Conservation (phyloP, 2,888 invertebrate genomes). For the Cryptus armator region DNA sequence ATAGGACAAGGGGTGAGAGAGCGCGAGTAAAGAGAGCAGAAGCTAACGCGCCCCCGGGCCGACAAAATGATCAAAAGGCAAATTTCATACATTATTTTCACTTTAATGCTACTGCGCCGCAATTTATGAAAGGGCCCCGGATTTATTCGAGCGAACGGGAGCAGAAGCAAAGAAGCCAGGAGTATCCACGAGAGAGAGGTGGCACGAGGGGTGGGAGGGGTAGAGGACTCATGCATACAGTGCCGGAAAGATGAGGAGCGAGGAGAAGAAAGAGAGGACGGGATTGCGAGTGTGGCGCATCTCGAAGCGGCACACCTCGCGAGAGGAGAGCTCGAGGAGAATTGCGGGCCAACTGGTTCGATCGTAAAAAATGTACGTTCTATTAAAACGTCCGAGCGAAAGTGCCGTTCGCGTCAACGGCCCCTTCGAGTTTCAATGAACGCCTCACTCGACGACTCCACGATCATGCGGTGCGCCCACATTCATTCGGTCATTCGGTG, state of each 20-base stretch:
- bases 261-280: not conserved
- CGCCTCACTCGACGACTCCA: not conserved
- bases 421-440: conserved; percentile 65
- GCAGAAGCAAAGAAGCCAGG: conserved; percentile 67
- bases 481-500: no score
- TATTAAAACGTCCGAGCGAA: conserved; percentile 80
- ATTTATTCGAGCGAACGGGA: conserved; percentile 81
- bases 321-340: conserved; percentile 6
- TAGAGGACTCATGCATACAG: conserved; percentile 15
- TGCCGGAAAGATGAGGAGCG: conserved; percentile 20
- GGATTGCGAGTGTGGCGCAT: not conserved
- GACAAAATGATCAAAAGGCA: conserved; percentile 84
- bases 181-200: conserved; percentile 51
- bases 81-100: conserved; percentile 85
- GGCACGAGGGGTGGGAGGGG: conserved; percentile 2
- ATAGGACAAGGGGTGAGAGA: conserved; percentile 57
- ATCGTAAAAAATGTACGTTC: conserved; percentile 79
- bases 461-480: not conserved
- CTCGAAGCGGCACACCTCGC: not conserved
- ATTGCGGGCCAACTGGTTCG: conserved; percentile 22
- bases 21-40: conserved; percentile 74
- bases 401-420: conserved; percentile 79
- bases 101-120: conserved; percentile 84
- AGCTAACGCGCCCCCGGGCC: conserved; percentile 82
- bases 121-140: conserved; percentile 83